Conservation (phyloP, 1,140 invertebrate genomes). For the Hycleus phaleratus region DNA sequence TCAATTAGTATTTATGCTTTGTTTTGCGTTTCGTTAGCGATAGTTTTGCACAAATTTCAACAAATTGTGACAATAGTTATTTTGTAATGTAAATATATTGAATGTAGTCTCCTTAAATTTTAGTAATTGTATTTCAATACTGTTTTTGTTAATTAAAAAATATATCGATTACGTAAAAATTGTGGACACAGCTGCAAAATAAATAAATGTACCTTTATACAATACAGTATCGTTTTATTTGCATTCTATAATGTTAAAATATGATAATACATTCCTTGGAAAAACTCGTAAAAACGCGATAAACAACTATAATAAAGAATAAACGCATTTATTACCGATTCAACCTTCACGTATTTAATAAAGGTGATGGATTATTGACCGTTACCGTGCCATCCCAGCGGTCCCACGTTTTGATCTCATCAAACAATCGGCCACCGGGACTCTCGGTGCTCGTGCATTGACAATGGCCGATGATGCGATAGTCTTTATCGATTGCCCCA, state of each 20-base stretch:
- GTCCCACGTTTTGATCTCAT: slow-evolving; percentile 35
- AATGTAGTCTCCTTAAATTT: slow-evolving; percentile 20
- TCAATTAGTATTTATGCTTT: slow-evolving; percentile 17
- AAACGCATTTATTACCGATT: too few relatives aligned
- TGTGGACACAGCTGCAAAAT: slow-evolving; percentile 28
- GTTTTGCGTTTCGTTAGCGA: neutral
- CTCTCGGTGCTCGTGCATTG: slow-evolving; percentile 42
- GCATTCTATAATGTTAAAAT: neutral
- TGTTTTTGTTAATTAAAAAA: slow-evolving; percentile 19
- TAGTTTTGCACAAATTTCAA: slow-evolving; percentile 18
- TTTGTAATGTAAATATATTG: slow-evolving; percentile 24
- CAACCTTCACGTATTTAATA: neutral
- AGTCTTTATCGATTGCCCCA: slow-evolving; percentile 42
- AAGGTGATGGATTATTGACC: slow-evolving; percentile 1
- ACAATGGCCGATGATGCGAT: slow-evolving; percentile 44
- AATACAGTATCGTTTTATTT: neutral
- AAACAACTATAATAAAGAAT: too few relatives aligned
- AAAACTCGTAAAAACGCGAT: too few relatives aligned
- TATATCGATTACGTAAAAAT: slow-evolving; percentile 14
- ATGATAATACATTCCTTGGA: too few relatives aligned
- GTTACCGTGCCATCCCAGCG: neutral
- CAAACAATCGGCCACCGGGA: slow-evolving; percentile 38
- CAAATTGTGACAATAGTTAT: slow-evolving; percentile 26
- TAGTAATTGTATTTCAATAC: slow-evolving; percentile 17
- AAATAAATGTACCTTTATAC: slow-evolving; percentile 30